phyloP scores from a whole-genome alignment of 2,888 invertebrate species.

The Molorchus minor region DNA sequence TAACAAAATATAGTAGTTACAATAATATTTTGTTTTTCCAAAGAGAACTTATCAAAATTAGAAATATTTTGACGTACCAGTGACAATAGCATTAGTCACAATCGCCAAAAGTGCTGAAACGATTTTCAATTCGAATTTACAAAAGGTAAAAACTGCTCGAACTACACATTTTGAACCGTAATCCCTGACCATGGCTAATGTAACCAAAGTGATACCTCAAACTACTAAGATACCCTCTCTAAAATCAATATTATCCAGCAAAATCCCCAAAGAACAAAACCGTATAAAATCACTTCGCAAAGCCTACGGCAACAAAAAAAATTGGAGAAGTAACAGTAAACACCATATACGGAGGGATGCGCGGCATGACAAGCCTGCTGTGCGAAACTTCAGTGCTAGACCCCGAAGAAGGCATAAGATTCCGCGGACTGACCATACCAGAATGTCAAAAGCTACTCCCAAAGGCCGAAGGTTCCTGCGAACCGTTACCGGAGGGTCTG shows the following conservation, averaged over 20 bases:
- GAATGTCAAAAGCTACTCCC: constrained; percentile 89
- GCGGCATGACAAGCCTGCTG: constrained; percentile 91
- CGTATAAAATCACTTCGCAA: constrained; percentile 90
- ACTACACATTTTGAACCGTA: too few relatives aligned
- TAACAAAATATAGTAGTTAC: too few relatives aligned
- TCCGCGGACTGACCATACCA: constrained; percentile 91
- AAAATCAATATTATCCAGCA: constrained; percentile 83
- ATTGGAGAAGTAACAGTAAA: constrained; percentile 97
- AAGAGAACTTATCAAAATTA: too few relatives aligned
- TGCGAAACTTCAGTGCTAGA: constrained; percentile 95
- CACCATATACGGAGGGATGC: constrained; percentile 96
- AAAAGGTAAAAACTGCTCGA: too few relatives aligned
- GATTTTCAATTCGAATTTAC: too few relatives aligned
- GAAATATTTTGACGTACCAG: too few relatives aligned
- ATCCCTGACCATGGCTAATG: background rate
- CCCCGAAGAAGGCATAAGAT: constrained; percentile 93
- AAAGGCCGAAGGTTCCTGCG: constrained; percentile 78
- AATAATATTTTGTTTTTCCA: too few relatives aligned
- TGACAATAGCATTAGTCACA: too few relatives aligned
- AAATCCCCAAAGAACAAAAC: constrained; percentile 90
- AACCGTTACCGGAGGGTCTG: constrained; percentile 90
- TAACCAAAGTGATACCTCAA: background rate
- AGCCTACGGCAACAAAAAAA: constrained; percentile 82
- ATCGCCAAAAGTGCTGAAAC: too few relatives aligned
- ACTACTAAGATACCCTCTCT: too few relatives aligned